phyloP scores from a whole-genome alignment of 2,888 invertebrate genomes.

The Anoncus sp. region DNA sequence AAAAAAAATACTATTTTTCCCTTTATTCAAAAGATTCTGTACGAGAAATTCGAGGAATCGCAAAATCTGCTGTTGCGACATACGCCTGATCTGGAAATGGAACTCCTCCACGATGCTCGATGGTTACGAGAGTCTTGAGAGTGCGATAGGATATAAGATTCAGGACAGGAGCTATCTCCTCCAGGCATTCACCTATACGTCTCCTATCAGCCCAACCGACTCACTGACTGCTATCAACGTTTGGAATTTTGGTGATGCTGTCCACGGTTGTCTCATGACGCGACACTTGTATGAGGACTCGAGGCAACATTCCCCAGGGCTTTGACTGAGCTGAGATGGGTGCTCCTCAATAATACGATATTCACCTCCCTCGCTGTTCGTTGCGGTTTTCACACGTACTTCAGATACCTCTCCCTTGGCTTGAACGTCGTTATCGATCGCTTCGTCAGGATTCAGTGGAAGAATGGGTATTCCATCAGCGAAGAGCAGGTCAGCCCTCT shows the following conservation, averaged over 20 bases:
- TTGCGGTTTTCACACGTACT: conserved; percentile 98
- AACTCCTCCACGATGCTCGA: conserved; percentile 89
- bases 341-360: conserved; percentile 99
- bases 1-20: too few species aligned
- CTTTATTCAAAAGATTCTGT: conserved; percentile 87
- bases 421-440: conserved; percentile 97
- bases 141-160: conserved; percentile 94
- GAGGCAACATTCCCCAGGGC: conserved; percentile 97
- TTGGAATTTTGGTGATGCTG: conserved; percentile 98
- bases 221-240: conserved; percentile 99
- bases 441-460: conserved; percentile 97
- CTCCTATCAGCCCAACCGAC: conserved; percentile 96
- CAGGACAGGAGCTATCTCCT: conserved; percentile 95
- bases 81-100: conserved; percentile 88
- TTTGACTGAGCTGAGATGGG: conserved; percentile 98
- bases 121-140: conserved; percentile 93
- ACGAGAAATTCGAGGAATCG: conserved; percentile 91
- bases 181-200: conserved; percentile 99
- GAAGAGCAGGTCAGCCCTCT: conserved; percentile 88
- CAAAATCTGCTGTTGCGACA: conserved; percentile 92
- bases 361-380: conserved; percentile 99
- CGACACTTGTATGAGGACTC: conserved; percentile 98
- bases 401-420: conserved; percentile 96
- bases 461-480: conserved; percentile 95
- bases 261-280: conserved; percentile 95